phyloP scores from a whole-genome alignment of 2,797 vertebrate species.

The Smutsia temminckii region DNA sequence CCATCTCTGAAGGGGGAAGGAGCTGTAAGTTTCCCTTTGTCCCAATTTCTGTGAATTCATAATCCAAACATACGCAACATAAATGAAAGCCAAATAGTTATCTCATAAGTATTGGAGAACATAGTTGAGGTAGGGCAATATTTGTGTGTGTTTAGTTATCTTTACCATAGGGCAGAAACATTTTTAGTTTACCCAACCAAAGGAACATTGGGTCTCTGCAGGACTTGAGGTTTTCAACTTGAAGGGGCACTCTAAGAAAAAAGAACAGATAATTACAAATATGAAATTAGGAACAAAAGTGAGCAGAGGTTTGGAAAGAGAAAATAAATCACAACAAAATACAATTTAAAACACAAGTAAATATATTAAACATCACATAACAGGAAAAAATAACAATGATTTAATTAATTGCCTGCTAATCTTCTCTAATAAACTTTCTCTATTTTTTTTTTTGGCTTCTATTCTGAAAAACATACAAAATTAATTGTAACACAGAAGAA shows the following conservation, averaged over 20 bases:
- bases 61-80: background rate
- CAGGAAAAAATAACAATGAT: conserved; percentile 5
- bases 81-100: background rate
- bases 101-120: background rate
- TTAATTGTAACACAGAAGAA: background rate
- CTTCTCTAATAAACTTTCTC: background rate
- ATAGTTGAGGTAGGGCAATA: background rate
- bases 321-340: conserved; percentile 49
- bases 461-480: background rate
- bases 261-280: conserved; percentile 17
- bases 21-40: background rate
- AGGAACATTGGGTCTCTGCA: background rate
- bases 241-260: conserved; percentile 6
- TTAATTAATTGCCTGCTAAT: background rate
- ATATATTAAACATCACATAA: background rate
- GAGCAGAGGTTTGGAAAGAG: background rate
- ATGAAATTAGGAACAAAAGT: conserved; percentile 17
- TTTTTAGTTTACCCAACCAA: conserved; percentile 18
- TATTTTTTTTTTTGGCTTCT: background rate
- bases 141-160: background rate
- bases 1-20: background rate
- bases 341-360: background rate
- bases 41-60: background rate
- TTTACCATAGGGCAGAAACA: background rate
- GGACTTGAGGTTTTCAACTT: background rate